phyloP scores from a whole-genome alignment of 2,113 vertebrate genomes.

The Cheilinus undulatus region DNA sequence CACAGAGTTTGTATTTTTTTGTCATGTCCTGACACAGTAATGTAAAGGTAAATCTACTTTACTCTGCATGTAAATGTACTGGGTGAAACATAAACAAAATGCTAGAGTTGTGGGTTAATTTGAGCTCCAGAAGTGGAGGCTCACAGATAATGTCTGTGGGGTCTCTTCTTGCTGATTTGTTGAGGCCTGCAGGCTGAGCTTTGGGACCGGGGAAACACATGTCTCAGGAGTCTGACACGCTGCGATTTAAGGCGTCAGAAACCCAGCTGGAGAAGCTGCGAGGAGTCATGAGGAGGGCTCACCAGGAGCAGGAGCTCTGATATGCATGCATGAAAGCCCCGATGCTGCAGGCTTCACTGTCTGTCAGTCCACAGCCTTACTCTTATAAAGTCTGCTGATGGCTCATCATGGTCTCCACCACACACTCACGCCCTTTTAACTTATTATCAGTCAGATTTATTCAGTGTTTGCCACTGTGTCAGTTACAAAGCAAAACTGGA shows the following conservation, averaged over 20 bases:
- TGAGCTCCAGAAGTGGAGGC: background rate
- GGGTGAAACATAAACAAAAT: too few relatives aligned
- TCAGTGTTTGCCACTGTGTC: background rate
- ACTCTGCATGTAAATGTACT: too few relatives aligned
- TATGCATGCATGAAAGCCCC: background rate
- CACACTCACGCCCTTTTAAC: background rate
- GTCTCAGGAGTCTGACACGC: background rate
- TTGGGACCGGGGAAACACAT: background rate
- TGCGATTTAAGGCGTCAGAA: background rate
- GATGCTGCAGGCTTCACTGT: background rate
- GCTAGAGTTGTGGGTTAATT: too few relatives aligned
- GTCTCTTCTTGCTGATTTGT: background rate
- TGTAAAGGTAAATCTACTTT: too few relatives aligned
- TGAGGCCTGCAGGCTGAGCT: slow-evolving; percentile 10
- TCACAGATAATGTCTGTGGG: background rate
- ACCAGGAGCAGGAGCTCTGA: background rate
- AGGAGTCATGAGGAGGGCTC: background rate
- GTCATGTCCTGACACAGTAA: too few relatives aligned
- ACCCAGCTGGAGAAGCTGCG: background rate
- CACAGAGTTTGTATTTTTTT: too few relatives aligned
- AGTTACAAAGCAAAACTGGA: background rate
- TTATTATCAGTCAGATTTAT: background rate
- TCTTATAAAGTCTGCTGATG: background rate
- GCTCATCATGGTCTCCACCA: background rate
- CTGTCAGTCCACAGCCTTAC: slow-evolving; percentile 7